These are phyloP conservation scores for Periplaneta americana DNA, from an alignment of 1,140 invertebrate genomes.

Conservation along the genomic window DNA sequence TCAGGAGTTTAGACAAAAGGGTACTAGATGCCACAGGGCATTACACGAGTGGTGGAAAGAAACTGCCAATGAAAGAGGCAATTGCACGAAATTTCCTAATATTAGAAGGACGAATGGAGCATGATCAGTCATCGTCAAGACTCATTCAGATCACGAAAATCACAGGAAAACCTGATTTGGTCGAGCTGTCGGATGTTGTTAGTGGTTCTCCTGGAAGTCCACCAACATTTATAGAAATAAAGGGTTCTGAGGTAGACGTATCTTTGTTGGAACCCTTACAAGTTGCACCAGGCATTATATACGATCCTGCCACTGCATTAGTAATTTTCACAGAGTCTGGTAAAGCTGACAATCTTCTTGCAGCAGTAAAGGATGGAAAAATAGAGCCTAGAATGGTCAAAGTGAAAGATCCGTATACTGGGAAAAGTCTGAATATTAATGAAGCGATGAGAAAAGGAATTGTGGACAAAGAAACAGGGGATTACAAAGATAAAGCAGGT, in stretches of 20 bases:
- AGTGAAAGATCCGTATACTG: constrained; percentile 68
- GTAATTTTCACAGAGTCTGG: constrained; percentile 65
- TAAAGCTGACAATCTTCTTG: constrained; percentile 60
- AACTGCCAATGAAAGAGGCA: constrained; percentile 72
- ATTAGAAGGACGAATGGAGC: constrained; percentile 45
- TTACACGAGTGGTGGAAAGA: constrained; percentile 48
- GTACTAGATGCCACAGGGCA: constrained; percentile 73
- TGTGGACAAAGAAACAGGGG: constrained; percentile 64
- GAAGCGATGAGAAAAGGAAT: constrained; percentile 73
- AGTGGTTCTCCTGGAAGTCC: constrained; percentile 26
- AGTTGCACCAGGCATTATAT: constrained; percentile 61
- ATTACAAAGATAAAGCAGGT: constrained; percentile 58
- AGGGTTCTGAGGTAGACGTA: constrained; percentile 41
- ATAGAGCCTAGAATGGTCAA: constrained; percentile 61
- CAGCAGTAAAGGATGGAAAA: constrained; percentile 60
- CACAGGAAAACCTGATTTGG: constrained; percentile 55
- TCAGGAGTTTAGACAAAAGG: constrained; percentile 69
- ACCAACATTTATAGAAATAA: constrained; percentile 39
- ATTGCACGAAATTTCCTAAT: constrained; percentile 62
- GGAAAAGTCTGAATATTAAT: constrained; percentile 60
- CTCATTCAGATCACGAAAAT: constrained; percentile 56
- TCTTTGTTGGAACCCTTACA: constrained; percentile 57
- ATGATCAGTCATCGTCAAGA: constrained; percentile 43
- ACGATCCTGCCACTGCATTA: constrained; percentile 64
- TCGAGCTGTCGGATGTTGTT: constrained; percentile 47